Conservation (phyloP, 2,797 vertebrate genomes). For the Peromyscus aztecus region DNA sequence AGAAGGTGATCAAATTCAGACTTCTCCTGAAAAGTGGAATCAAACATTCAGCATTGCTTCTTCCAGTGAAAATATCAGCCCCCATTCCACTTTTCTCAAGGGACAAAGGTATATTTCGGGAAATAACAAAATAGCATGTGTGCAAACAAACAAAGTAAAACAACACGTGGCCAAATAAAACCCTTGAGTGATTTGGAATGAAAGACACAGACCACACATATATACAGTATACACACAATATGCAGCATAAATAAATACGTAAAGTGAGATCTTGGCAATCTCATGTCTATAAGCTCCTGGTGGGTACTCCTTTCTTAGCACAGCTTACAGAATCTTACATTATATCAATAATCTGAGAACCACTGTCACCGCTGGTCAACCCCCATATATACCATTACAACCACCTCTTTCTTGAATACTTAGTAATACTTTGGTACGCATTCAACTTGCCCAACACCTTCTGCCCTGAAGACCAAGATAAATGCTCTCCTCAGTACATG, state of each 20-base stretch:
- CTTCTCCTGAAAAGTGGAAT: neutral
- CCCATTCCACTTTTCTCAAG: neutral
- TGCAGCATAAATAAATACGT: constrained; percentile 24
- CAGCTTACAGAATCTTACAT: neutral
- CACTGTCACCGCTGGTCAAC: neutral
- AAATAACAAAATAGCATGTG: neutral
- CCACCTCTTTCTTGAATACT: neutral
- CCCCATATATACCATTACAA: neutral
- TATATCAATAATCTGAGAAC: neutral
- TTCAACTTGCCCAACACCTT: neutral
- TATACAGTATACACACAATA: neutral
- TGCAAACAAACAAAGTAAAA: neutral
- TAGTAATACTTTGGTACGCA: neutral
- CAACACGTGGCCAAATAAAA: neutral
- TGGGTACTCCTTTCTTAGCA: neutral
- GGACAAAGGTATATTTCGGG: neutral
- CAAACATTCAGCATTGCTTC: no score
- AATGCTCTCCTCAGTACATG: neutral
- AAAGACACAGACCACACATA: constrained; percentile 10
- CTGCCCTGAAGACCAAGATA: neutral
- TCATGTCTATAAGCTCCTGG: neutral
- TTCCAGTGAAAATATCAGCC: neutral
- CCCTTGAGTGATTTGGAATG: constrained; percentile 27
- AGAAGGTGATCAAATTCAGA: neutral
- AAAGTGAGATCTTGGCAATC: neutral